Conservation (phyloP, 2,113 vertebrate genomes). For the Ursus arctos region DNA sequence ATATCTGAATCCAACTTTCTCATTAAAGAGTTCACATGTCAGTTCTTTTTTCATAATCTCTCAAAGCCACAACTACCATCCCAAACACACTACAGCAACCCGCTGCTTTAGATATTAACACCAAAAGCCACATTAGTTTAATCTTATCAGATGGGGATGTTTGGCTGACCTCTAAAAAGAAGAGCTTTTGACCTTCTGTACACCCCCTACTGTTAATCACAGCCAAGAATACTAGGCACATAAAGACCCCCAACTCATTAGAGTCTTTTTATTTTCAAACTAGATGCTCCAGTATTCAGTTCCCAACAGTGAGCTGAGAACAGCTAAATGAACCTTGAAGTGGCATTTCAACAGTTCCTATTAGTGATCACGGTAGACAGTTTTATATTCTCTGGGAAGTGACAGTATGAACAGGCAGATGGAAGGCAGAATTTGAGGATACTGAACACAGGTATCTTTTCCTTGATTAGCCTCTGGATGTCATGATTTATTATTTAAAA, state of each 20-base stretch:
- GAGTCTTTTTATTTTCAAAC: constrained; percentile 89
- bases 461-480: constrained; percentile 79
- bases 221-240: constrained; percentile 87
- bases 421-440: constrained; percentile 73
- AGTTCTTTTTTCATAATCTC: constrained; percentile 61
- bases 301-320: constrained; percentile 87
- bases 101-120: constrained; percentile 89
- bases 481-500: constrained; percentile 79
- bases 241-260: constrained; percentile 90
- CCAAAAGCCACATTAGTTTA: constrained; percentile 90
- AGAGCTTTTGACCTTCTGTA: constrained; percentile 89
- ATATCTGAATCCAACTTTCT: constrained; percentile 67
- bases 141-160: constrained; percentile 90
- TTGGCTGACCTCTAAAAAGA: constrained; percentile 88
- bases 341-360: constrained; percentile 84
- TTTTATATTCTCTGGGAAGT: constrained; percentile 80
- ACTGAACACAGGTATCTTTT: constrained; percentile 79
- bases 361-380: constrained; percentile 79
- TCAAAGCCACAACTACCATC: constrained; percentile 73
- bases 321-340: constrained; percentile 89
- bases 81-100: constrained; percentile 84
- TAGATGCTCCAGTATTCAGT: constrained; percentile 84
- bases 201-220: constrained; percentile 88
- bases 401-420: constrained; percentile 76
- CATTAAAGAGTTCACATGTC: constrained; percentile 62